Evolutionary conservation across 2,113 vertebrate genomes (phyloP).

Genomic region (Melospiza georgiana): DNA sequence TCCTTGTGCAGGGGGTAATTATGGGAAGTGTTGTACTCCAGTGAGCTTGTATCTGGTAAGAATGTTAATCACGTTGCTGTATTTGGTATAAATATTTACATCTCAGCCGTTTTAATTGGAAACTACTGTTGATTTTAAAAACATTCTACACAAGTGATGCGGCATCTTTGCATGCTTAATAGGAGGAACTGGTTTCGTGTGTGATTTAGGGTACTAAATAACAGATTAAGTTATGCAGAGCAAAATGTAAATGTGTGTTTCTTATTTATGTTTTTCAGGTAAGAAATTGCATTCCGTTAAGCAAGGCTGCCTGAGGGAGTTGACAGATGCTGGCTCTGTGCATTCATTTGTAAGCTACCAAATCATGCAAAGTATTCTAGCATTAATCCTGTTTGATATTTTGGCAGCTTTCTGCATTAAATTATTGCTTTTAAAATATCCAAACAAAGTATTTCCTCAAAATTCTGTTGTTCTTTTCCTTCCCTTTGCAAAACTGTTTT

Average conservation of each 20-base stretch:
- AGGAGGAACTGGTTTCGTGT: slow-evolving; percentile 44
- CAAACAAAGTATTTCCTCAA: background rate
- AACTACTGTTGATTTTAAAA: slow-evolving; percentile 59
- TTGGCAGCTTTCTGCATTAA: slow-evolving; percentile 20
- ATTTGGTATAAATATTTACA: slow-evolving; percentile 49
- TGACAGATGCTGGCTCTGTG: slow-evolving; percentile 78
- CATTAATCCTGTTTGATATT: slow-evolving; percentile 23
- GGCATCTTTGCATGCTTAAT: slow-evolving; percentile 42
- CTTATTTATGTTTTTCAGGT: slow-evolving; percentile 82
- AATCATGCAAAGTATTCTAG: slow-evolving; percentile 68
- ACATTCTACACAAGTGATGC: slow-evolving; percentile 15
- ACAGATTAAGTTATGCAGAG: slow-evolving; percentile 62
- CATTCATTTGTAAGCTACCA: slow-evolving; percentile 76
- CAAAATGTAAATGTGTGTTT: slow-evolving; percentile 72
- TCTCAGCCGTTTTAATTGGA: slow-evolving; percentile 54
- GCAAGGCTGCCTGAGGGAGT: slow-evolving; percentile 70
- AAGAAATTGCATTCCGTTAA: slow-evolving; percentile 79
- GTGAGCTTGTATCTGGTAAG: slow-evolving; percentile 1
- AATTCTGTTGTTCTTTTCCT: background rate
- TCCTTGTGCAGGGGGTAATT: background rate
- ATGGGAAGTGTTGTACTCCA: background rate
- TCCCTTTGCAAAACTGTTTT: background rate
- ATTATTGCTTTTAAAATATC: background rate
- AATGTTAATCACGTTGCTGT: slow-evolving; percentile 17
- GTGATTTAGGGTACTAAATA: slow-evolving; percentile 60